Evolutionary conservation across 2,888 invertebrate genomes (phyloP).

Genomic region (Rhagonycha fulva): DNA sequence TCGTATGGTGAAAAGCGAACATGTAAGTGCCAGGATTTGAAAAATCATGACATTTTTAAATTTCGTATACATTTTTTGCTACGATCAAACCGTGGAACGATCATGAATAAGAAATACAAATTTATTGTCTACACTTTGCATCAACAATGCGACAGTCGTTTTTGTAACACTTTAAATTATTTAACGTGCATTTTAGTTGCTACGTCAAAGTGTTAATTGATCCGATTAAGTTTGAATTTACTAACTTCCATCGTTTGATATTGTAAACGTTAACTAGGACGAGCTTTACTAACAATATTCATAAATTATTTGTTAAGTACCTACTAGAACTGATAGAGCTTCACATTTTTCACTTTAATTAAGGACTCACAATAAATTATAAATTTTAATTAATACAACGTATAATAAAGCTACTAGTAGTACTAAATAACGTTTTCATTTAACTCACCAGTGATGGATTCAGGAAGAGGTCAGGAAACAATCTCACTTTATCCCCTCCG

Average conservation of each 20-base stretch:
- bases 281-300: neutral
- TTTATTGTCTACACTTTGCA: neutral
- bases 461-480: neutral
- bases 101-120: neutral
- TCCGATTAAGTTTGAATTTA: neutral
- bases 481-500: neutral
- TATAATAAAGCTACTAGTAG: neutral
- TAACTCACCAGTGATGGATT: neutral
- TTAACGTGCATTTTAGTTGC: neutral
- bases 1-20: constrained; percentile 17
- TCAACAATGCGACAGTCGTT: neutral
- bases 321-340: neutral
- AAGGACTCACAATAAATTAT: neutral
- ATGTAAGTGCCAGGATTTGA: constrained; percentile 11
- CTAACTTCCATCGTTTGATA: neutral
- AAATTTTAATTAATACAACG: neutral
- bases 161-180: neutral
- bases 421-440: neutral
- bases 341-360: neutral
- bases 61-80: constrained; percentile 5
- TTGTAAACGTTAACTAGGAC: neutral
- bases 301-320: neutral
- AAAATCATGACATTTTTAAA: constrained; percentile 11
- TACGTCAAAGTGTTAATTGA: neutral
- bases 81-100: neutral